Conservation (phyloP, 1,140 invertebrate genomes). For the Drosophila repletoides region DNA sequence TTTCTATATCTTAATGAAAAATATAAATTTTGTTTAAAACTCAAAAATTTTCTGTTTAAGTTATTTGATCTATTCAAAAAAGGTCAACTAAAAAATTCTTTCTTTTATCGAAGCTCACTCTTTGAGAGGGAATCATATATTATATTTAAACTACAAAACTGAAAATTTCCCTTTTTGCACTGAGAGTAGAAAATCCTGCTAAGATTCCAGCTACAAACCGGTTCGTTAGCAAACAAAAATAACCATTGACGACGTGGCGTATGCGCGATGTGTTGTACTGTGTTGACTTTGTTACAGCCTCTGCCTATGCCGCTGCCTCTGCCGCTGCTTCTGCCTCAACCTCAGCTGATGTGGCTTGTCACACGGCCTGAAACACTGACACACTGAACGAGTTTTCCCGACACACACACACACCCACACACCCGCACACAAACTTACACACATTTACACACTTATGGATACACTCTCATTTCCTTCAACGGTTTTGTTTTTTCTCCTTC, state of each 20-base stretch:
- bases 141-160: too few relatives aligned
- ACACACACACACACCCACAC: conserved; percentile 20
- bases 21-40: too few relatives aligned
- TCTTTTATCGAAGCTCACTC: too few relatives aligned
- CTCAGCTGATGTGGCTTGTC: conserved; percentile 22
- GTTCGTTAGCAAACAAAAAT: too few relatives aligned
- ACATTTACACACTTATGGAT: conserved; percentile 8
- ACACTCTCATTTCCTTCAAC: too few relatives aligned
- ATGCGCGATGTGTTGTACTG: conserved; percentile 73
- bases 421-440: conserved; percentile 9
- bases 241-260: conserved; percentile 75
- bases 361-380: conserved; percentile 69
- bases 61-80: too few relatives aligned
- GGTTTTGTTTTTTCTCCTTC: conserved; percentile 12
- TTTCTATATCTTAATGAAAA: too few relatives aligned
- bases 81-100: not conserved
- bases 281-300: conserved; percentile 49
- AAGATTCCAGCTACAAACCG: too few relatives aligned
- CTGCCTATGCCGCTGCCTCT: conserved; percentile 32
- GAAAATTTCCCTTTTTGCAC: too few relatives aligned
- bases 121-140: too few relatives aligned
- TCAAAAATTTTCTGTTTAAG: too few relatives aligned
- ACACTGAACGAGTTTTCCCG: conserved; percentile 72
- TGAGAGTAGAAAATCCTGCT: too few relatives aligned
- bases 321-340: conserved; percentile 38